phyloP scores from a whole-genome alignment of 2,888 invertebrate species.

The Thyatira batis region DNA sequence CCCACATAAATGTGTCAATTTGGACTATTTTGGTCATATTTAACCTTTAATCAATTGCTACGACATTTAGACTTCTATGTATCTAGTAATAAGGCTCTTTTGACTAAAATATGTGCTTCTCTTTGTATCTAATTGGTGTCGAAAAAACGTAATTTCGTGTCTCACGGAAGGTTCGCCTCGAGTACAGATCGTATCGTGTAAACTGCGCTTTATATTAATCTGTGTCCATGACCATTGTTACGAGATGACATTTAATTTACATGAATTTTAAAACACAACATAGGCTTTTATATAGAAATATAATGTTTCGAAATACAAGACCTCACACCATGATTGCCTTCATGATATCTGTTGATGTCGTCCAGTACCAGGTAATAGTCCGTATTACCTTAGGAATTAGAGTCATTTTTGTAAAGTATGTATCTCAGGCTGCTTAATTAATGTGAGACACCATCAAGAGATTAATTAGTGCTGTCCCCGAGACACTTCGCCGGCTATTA shows the following conservation, averaged over 20 bases:
- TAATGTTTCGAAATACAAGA: conserved; percentile 51
- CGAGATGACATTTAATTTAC: conserved; percentile 68
- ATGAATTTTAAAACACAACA: conserved; percentile 53
- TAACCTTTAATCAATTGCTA: conserved; percentile 33
- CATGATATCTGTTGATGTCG: conserved; percentile 32
- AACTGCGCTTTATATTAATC: conserved; percentile 70
- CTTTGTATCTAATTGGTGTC: conserved; percentile 53
- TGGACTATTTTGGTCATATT: conserved; percentile 64
- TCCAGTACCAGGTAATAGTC: neutral
- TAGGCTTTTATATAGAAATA: conserved; percentile 33
- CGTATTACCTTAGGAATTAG: neutral
- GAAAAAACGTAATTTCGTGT: conserved; percentile 69
- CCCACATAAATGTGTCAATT: conserved; percentile 31
- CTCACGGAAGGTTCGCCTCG: conserved; percentile 63
- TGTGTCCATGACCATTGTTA: conserved; percentile 62
- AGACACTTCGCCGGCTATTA: conserved; percentile 71
- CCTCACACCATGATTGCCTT: conserved; percentile 67
- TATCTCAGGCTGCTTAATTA: conserved; percentile 55
- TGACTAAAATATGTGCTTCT: conserved; percentile 28
- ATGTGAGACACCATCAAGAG: conserved; percentile 65
- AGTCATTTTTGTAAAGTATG: neutral
- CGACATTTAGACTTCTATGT: conserved; percentile 1
- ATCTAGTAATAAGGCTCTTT: neutral
- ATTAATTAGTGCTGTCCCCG: conserved; percentile 76
- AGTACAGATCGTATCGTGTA: conserved; percentile 68